Percentiles rank a stretch among this genome's conserved stretches.
These are phyloP conservation scores for Spodoptera exigua DNA, from an alignment of 2,888 invertebrate genomes.

Conservation along the genomic window DNA sequence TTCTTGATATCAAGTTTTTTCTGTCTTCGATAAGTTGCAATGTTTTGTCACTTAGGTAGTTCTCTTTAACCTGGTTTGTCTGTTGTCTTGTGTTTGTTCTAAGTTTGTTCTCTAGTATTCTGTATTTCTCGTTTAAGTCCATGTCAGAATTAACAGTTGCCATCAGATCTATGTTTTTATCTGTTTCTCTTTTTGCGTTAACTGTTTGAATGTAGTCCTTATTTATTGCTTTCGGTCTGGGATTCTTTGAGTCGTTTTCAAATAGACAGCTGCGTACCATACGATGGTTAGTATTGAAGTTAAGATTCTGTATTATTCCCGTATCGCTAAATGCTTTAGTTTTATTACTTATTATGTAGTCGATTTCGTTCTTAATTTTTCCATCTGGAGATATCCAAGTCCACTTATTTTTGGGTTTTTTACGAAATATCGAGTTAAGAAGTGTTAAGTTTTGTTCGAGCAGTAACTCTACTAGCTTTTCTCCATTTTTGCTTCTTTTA, in stretches of 20 bases:
- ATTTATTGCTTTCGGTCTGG: not conserved
- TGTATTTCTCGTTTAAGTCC: conserved; percentile 25
- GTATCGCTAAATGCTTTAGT: conserved; percentile 15
- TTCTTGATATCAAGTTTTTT: conserved; percentile 12
- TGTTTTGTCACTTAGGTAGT: conserved; percentile 22
- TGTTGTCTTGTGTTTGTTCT: conserved; percentile 15
- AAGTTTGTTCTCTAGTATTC: conserved; percentile 16
- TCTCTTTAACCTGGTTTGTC: no score
- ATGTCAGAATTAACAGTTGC: no score
- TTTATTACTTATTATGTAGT: conserved; percentile 28
- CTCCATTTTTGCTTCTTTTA: conserved; percentile 16
- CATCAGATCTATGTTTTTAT: no score
- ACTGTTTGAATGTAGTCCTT: not conserved
- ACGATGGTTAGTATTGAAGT: conserved; percentile 25
- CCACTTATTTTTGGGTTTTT: conserved; percentile 33
- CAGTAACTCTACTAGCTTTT: conserved; percentile 21
- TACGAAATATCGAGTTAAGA: conserved; percentile 12
- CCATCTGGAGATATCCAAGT: conserved; percentile 39
- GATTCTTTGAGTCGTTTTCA: not conserved
- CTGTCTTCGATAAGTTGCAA: conserved; percentile 34
- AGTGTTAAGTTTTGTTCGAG: conserved; percentile 27
- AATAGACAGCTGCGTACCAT: conserved; percentile 22
- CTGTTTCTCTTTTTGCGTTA: conserved; percentile 9
- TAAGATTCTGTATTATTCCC: no score
- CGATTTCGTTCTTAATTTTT: conserved; percentile 32